Evolutionary conservation across 1,140 invertebrate species (phyloP), one percentile per base, ranked within the genome.

Genomic region (Caenorhabditis briggsae): DNA sequence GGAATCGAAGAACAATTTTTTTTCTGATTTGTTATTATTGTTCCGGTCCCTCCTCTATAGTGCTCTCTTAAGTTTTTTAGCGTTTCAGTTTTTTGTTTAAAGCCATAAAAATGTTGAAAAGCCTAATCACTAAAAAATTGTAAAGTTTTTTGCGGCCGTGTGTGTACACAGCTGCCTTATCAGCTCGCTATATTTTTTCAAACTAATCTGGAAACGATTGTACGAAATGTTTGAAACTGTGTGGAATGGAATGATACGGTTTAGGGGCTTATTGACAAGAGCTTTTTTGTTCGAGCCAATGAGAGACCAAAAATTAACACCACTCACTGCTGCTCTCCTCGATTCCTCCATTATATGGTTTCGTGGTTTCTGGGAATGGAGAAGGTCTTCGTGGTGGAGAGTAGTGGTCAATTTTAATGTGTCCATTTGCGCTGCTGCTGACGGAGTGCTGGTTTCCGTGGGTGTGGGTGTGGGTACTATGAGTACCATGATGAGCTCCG

Each of bases 161-260:
- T 43, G 12, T 70, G 64, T 70, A 16, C 18, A 70, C 64, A 7
- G 11, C 33, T 11, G 41, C 41, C 64, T 70, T 70, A 70, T 70
- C 64, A 70, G 64, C 23, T 7, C 16, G 16, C 33, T 33, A 33
- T 33, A 33, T 18, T 43, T 70, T 78, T 78, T 50, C n/a, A 25
- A 78, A 78, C 46, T 78, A 78, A 78, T 78, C 70, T 78, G 70
- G 70, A 70, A 70, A 61, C 59, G 23, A 33, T 61, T 25, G 23
- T 25, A 61, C 59, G 14, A 25, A 23, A 61, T 14, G 7, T 25
- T 25, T 16, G 20, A 16, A 59, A 59, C 11, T 43, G 41, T 70
- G 5, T 1, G 20, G 43, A 1, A 18, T 1, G 20, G 43, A 1
- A 70, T 14, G 20, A 1, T 33, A 3, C 33, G 41, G 64, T 43